phyloP scores from a whole-genome alignment of 2,113 vertebrate genomes.

The Elgaria multicarinata region DNA sequence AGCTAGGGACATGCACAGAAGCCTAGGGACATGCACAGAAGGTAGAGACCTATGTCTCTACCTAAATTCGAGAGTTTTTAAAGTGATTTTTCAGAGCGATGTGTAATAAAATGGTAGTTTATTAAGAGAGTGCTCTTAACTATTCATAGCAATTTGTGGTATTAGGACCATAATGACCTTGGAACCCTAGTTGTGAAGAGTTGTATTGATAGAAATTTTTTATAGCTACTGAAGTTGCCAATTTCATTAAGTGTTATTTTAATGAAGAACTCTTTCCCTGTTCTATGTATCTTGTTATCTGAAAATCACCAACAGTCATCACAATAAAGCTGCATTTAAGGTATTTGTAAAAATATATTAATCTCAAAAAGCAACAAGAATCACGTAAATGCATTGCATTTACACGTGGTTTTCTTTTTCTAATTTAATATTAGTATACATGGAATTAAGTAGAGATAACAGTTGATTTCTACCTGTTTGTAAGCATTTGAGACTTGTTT shows the following conservation, averaged over 20 bases:
- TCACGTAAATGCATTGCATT: neutral
- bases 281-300: neutral
- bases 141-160: neutral
- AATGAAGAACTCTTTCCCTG: neutral
- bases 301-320: neutral
- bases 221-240: neutral
- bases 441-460: too few species aligned
- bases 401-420: neutral
- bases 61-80: neutral
- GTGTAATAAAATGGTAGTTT: neutral
- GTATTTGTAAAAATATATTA: neutral
- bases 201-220: neutral
- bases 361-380: neutral
- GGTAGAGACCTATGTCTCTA: neutral
- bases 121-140: neutral
- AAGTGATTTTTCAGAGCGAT: neutral
- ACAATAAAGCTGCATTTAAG: neutral
- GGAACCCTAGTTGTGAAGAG: neutral
- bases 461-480: neutral
- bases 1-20: neutral
- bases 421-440: neutral
- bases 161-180: neutral
- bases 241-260: neutral
- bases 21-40: neutral
- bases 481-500: too few species aligned